Evolutionary conservation across 2,888 invertebrate species (phyloP).

Genomic region (Dynastes grantii): DNA sequence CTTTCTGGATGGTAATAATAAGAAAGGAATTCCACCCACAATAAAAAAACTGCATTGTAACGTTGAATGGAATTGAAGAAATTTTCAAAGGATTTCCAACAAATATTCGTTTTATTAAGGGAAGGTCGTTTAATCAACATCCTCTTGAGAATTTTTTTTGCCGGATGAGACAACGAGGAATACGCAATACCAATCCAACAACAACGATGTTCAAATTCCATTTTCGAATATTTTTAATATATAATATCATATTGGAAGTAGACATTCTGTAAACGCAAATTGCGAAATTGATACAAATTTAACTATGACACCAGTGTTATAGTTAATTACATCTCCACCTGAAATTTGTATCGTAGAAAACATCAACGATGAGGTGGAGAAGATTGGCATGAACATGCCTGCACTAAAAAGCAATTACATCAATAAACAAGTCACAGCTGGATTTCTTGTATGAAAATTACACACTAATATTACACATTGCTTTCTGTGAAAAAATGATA

Average conservation of each 20-base stretch:
- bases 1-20: background rate
- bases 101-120: conserved; percentile 40
- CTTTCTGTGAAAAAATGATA: no score
- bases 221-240: conserved; percentile 39
- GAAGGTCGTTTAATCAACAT: conserved; percentile 53
- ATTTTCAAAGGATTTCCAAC: conserved; percentile 28
- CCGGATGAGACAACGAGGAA: conserved; percentile 51
- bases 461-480: no score
- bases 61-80: conserved; percentile 42
- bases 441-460: no score
- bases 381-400: background rate
- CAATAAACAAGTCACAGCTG: background rate
- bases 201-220: background rate
- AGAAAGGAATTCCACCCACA: conserved; percentile 21
- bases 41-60: conserved; percentile 45
- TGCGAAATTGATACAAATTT: conserved; percentile 44
- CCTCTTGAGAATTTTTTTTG: conserved; percentile 55
- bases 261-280: conserved; percentile 50
- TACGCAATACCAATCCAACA: conserved; percentile 48
- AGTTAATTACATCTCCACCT: background rate
- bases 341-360: background rate
- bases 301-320: background rate
- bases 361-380: background rate
- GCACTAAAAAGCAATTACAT: background rate
- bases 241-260: conserved; percentile 49